Conservation (phyloP, 2,888 invertebrate species). For the Electrophaes corylata region DNA sequence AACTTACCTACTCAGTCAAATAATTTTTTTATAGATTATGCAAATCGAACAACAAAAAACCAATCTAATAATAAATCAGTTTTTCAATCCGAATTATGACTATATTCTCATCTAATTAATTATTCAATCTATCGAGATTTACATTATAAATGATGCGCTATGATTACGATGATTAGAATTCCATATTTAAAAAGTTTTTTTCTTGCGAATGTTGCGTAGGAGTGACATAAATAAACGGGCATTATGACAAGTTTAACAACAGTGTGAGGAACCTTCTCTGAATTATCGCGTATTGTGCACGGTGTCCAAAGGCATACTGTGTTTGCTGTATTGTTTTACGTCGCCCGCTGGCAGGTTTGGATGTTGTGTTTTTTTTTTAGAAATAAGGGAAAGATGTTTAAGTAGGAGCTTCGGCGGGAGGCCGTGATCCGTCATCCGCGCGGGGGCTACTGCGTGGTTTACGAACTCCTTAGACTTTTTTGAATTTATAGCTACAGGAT, state of each 20-base stretch:
- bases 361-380: slow-evolving; percentile 19
- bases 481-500: slow-evolving; percentile 4
- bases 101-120: slow-evolving; percentile 54
- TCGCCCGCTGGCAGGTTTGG: slow-evolving; percentile 52
- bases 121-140: slow-evolving; percentile 48
- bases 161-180: slow-evolving; percentile 47
- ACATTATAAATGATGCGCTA: slow-evolving; percentile 51
- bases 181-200: slow-evolving; percentile 50
- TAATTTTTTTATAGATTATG: slow-evolving; percentile 46
- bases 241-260: slow-evolving; percentile 52
- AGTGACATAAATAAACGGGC: slow-evolving; percentile 59
- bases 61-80: slow-evolving; percentile 53
- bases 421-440: slow-evolving; percentile 62
- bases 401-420: slow-evolving; percentile 51
- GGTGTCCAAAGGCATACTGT: slow-evolving; percentile 44
- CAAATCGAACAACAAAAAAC: slow-evolving; percentile 49
- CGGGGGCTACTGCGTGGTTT: slow-evolving; percentile 75
- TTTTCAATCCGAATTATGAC: slow-evolving; percentile 56
- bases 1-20: not conserved
- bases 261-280: slow-evolving; percentile 47
- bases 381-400: slow-evolving; percentile 51
- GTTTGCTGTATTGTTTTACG: slow-evolving; percentile 55
- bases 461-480: slow-evolving; percentile 19
- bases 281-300: slow-evolving; percentile 48
- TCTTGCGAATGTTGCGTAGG: slow-evolving; percentile 55